Evolutionary conservation across 2,113 vertebrate genomes (phyloP), one percentile per base, ranked within the genome.

Genomic region (Tyrannus savana): DNA sequence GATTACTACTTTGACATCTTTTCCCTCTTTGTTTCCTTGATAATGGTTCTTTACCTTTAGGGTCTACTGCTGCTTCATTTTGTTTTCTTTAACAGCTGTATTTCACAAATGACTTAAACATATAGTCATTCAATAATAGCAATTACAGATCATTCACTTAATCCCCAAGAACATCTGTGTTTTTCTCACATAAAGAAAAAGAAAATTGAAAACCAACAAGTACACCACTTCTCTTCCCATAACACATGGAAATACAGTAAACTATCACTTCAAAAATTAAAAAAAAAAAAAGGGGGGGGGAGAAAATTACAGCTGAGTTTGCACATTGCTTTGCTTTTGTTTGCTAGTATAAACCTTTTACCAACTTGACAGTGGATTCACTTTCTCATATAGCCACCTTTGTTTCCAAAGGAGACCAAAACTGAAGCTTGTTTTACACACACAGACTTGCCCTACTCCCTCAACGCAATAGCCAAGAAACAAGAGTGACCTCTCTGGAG

Each of bases 211-310:
- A 91, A 13, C 19, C 23, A 80, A 39, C 2, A 81, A 67, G 89
- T 56, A 3, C 6, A 81, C 7, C 19, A n/a, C 37, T 75, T 3
- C 19, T 19, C 63, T 37, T 52, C 49, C 44, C 3, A 1, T 58
- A 91, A 49, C 4, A 85, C 5, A 41, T 2, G 8, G 14, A 56
- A 23, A 64, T 19, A 63, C 2, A 56, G 3, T 15, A 78, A 89
- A 72, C 12, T 8, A n/a, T 14, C 7, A 56, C 10, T 18, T 41
- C 9, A 56, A 73, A 66, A 75, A 28, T 14, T 1, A 44, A 5
- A 8, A 44, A 39, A 47, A 18, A 2, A 30, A 24, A 77, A 24
- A 55, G 6, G 0, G 2, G 4, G 27, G 4, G 18, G 15, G 12
- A 79, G 4, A 50, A 12, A 59, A 74, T 10, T 87, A 31, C 33